These are phyloP conservation scores for Myripristis jacobus DNA, from an alignment of 2,797 vertebrate genomes.

Conservation along the genomic window DNA sequence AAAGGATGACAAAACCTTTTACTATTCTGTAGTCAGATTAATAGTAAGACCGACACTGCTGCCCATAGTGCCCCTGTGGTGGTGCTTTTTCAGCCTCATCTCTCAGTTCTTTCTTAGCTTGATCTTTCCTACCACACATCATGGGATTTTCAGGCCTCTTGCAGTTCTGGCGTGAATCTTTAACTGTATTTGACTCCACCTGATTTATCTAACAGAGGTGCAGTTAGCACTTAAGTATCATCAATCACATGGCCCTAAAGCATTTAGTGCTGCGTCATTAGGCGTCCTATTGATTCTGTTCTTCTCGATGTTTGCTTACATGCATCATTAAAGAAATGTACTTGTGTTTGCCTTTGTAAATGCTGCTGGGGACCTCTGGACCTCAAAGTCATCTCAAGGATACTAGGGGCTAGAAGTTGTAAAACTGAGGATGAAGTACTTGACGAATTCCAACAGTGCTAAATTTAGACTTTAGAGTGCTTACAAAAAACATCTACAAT, in stretches of 20 bases:
- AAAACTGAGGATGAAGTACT: constrained; percentile 1
- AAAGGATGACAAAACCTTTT: constrained; percentile 72
- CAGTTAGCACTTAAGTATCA: constrained; percentile 11
- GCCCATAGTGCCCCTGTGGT: constrained; percentile 11
- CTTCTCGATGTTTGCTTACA: constrained; percentile 14
- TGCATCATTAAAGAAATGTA: constrained; percentile 14
- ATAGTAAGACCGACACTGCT: constrained; percentile 47
- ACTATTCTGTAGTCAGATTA: constrained; percentile 64
- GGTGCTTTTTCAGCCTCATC: constrained; percentile 6
- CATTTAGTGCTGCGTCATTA: constrained; percentile 15
- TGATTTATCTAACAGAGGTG: constrained; percentile 23
- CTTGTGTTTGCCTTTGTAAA: constrained; percentile 10
- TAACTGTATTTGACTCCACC: neutral
- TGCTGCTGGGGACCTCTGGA: neutral
- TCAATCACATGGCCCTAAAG: constrained; percentile 26
- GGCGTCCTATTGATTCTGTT: constrained; percentile 15
- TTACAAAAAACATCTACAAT: constrained; percentile 21
- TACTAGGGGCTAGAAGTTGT: neutral
- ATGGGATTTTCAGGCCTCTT: constrained; percentile 3
- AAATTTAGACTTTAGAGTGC: neutral
- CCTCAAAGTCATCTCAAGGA: neutral
- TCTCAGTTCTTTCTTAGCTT: neutral
- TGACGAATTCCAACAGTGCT: constrained; percentile 17
- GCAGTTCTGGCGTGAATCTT: constrained; percentile 9
- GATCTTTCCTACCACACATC: neutral